Percentiles rank a stretch among this genome's conserved stretches.
These are phyloP conservation scores for Sus cebifrons DNA, from an alignment of 2,797 vertebrate species.

Conservation along the genomic window DNA sequence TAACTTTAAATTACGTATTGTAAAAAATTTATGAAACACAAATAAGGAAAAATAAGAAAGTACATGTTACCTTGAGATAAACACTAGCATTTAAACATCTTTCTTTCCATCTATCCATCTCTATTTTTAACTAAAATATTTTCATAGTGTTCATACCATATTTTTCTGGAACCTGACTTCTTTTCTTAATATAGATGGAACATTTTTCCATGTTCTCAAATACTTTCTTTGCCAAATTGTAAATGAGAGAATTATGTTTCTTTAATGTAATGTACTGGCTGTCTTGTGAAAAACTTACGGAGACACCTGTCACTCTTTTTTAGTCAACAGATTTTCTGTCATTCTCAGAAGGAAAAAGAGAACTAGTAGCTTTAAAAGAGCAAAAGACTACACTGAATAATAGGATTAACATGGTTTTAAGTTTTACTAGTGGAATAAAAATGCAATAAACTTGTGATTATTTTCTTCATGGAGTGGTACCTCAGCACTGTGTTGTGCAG, in stretches of 20 bases:
- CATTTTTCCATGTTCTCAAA: neutral
- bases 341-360: conserved; percentile 30
- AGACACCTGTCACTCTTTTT: neutral
- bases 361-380: conserved; percentile 23
- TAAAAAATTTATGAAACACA: conserved; percentile 29
- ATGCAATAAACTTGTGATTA: neutral
- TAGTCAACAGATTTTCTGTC: neutral
- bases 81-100: conserved; percentile 16
- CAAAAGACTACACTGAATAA: neutral
- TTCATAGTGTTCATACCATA: neutral
- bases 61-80: conserved; percentile 19
- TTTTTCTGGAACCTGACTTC: conserved; percentile 5
- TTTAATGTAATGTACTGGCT: neutral
- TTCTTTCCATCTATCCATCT: neutral
- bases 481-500: neutral
- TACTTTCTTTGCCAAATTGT: neutral
- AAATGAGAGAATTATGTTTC: neutral
- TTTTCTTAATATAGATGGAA: neutral
- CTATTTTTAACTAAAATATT: neutral
- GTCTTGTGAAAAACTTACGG: neutral
- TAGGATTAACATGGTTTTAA: conserved; percentile 9
- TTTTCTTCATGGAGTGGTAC: neutral
- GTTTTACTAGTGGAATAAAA: neutral
- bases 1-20: conserved; percentile 37
- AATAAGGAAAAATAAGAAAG: conserved; percentile 4